Percentiles rank a stretch among this genome's conserved stretches.
Conservation (phyloP, 2,888 invertebrate genomes). For the Ophion slaviceki region DNA sequence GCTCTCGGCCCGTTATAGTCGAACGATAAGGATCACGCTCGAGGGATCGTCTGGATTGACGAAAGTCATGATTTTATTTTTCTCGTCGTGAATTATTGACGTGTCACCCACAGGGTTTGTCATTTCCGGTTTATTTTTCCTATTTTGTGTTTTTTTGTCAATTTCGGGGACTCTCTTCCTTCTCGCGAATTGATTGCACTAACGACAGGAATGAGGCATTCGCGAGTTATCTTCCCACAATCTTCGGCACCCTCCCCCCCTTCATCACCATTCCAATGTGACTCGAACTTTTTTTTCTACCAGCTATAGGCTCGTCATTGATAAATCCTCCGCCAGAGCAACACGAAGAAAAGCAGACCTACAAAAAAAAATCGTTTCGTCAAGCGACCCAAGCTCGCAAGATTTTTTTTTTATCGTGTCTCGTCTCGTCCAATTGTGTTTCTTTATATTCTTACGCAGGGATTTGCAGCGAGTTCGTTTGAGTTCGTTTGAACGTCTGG, state of each 20-base stretch:
- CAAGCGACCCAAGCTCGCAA: background rate
- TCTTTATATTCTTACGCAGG: background rate
- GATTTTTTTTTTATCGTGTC: background rate
- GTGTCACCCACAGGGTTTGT: background rate
- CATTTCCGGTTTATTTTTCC: background rate
- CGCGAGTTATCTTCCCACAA: conserved; percentile 37
- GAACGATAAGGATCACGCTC: background rate
- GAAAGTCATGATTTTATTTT: background rate
- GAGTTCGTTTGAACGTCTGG: background rate
- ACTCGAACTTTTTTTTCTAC: background rate
- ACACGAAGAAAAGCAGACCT: background rate
- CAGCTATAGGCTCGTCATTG: conserved; percentile 5
- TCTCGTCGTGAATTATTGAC: background rate
- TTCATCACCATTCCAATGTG: conserved; percentile 13
- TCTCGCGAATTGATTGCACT: conserved; percentile 9
- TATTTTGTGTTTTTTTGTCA: background rate
- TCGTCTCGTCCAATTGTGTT: background rate
- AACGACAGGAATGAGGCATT: conserved; percentile 53
- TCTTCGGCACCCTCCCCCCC: conserved; percentile 19
- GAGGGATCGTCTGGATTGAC: background rate
- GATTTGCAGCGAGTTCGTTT: background rate
- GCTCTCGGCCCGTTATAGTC: background rate
- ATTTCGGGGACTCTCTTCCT: background rate
- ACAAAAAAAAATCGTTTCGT: conserved; percentile 15
- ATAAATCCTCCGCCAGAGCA: conserved; percentile 3